Conservation (phyloP, 1,140 invertebrate genomes). For the Copidosoma floridanum region DNA sequence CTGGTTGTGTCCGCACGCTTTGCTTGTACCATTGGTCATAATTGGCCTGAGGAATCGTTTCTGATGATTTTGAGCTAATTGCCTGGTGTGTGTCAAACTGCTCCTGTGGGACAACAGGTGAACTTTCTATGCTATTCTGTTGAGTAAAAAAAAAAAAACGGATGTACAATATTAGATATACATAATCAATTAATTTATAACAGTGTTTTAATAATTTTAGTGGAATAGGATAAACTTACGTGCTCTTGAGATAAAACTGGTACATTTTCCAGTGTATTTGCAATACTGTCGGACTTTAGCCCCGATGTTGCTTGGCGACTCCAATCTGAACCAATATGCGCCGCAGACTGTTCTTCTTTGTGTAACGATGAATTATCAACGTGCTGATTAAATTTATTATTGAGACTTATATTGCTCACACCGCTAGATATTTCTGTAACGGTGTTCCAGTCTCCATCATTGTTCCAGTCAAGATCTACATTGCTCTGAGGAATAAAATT, state of each 20-base stretch:
- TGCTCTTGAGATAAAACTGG: slow-evolving; percentile 26
- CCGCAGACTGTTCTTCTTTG: slow-evolving; percentile 10
- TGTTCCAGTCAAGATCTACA: slow-evolving; percentile 36
- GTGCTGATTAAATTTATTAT: slow-evolving; percentile 26
- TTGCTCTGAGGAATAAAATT: slow-evolving; percentile 32
- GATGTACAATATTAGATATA: not conserved
- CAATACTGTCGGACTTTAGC: slow-evolving; percentile 9
- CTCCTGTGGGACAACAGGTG: not conserved
- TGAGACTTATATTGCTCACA: slow-evolving; percentile 38
- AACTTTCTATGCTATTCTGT: slow-evolving; percentile 5
- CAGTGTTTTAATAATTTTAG: not conserved
- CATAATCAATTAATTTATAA: not conserved
- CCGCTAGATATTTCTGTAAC: slow-evolving; percentile 36
- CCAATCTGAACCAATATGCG: slow-evolving; percentile 13
- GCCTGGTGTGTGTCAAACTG: not conserved
- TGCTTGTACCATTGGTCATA: slow-evolving; percentile 55
- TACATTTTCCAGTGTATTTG: slow-evolving; percentile 32
- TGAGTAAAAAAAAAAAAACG: not conserved
- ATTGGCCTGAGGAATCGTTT: slow-evolving; percentile 35
- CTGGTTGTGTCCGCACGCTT: slow-evolving; percentile 26
- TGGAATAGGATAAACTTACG: too few relatives aligned
- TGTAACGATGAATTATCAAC: slow-evolving; percentile 25
- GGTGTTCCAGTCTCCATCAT: slow-evolving; percentile 39
- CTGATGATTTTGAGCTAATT: slow-evolving; percentile 6
- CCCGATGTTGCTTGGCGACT: slow-evolving; percentile 5